Evolutionary conservation across 2,113 vertebrate species (phyloP).

Genomic region (Cnemophilus loriae): DNA sequence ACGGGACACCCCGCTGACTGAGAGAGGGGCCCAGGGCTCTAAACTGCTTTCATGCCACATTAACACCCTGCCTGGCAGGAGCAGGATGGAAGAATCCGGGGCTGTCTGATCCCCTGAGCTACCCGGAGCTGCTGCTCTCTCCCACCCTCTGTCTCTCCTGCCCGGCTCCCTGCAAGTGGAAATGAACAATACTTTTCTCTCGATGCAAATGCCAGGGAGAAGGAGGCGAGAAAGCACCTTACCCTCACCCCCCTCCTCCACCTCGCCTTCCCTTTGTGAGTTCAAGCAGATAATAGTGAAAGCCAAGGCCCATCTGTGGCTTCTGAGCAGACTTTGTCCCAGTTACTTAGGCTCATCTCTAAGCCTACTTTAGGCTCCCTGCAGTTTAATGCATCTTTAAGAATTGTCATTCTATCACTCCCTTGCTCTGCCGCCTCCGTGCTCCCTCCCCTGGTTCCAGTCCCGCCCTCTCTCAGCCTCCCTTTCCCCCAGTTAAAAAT

Average conservation of each 20-base stretch:
- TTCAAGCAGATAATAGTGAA: conserved; percentile 6
- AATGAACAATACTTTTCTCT: neutral
- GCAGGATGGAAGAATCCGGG: neutral
- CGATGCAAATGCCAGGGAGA: neutral
- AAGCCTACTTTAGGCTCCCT: conserved; percentile 54
- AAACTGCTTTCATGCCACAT: conserved; percentile 30
- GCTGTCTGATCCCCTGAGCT: neutral
- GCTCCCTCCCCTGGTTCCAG: neutral
- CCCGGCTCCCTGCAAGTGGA: neutral
- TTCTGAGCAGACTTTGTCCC: conserved; percentile 47
- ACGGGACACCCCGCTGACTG: neutral
- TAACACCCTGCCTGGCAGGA: conserved; percentile 9
- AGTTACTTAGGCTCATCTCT: conserved; percentile 50
- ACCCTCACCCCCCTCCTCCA: neutral
- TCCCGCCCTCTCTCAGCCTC: neutral
- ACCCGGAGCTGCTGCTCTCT: neutral
- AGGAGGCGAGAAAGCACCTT: neutral
- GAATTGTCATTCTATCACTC: neutral
- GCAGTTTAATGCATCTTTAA: conserved; percentile 54
- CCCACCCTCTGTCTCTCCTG: neutral
- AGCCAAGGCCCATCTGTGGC: conserved; percentile 45
- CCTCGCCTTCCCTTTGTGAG: neutral
- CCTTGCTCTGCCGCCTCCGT: neutral
- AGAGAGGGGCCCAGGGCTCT: neutral
- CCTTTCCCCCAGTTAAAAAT: neutral